Evolutionary conservation across 2,113 vertebrate species (phyloP).

Genomic region (Lasiurus cinereus): DNA sequence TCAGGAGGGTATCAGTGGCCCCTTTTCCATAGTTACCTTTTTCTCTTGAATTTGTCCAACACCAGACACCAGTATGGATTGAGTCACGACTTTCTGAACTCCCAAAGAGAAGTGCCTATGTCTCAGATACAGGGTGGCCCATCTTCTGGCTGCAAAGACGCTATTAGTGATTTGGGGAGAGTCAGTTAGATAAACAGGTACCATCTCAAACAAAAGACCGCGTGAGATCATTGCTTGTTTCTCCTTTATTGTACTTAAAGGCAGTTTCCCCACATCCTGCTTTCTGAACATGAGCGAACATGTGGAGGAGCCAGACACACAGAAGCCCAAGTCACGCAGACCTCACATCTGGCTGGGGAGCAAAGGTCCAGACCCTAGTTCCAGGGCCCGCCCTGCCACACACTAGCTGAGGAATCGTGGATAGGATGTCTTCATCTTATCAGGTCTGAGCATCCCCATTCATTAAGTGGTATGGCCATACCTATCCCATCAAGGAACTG

Average conservation of each 20-base stretch:
- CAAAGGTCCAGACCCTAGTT: background rate
- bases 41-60: conserved; percentile 22
- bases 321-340: conserved; percentile 63
- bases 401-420: no score
- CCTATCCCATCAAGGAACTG: background rate
- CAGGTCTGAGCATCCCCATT: background rate
- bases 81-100: conserved; percentile 56
- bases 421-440: background rate
- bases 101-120: background rate
- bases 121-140: conserved; percentile 74
- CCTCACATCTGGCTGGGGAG: background rate
- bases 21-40: background rate
- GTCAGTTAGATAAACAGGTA: conserved; percentile 79
- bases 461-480: background rate
- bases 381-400: background rate
- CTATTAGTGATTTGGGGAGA: conserved; percentile 59
- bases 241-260: conserved; percentile 69
- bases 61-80: background rate
- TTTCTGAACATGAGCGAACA: conserved; percentile 79
- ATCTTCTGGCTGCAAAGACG: conserved; percentile 55
- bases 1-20: background rate
- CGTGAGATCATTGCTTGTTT: conserved; percentile 71
- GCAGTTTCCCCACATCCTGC: conserved; percentile 78
- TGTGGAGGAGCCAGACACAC: conserved; percentile 37
- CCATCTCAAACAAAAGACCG: conserved; percentile 72